Base-by-base conservation (phyloP, 2,888 invertebrate species). In the Drosophila formosana region DNA sequence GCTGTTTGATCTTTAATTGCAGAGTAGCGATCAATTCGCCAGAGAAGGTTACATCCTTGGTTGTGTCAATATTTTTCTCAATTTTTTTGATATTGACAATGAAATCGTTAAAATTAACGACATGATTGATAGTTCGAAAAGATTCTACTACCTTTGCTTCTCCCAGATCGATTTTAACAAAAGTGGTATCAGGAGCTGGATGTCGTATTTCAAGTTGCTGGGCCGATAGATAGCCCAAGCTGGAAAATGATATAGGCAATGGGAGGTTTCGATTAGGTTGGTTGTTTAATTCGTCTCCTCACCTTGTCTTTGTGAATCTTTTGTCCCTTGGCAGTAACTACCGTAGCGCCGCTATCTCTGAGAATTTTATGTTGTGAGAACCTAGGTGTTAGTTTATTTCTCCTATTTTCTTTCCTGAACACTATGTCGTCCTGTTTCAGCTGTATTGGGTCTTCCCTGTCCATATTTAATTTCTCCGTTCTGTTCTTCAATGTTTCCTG, bases 351-450 rank as follows among this genome's bases (percentile, higher is more conserved):
- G 18, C 25, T 51, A 4, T 51, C 51, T 25, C 39, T 25, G 25
- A 37, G 23, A 23, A 37, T 18, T n/a, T 51, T 25, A 2, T 51
- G 51, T 11, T 11, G 3, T 37, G 39, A n/a, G 18, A 51, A 51
- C 11, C 51, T 18, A 11, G 37, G 26, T 11, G 51, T 51, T 11
- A 51, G 18, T 39, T 51, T 51, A 11, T 51, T 11, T 4, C 51
- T 8, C 18, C 53, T 66, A 26, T 62, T 62, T 18, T 55, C 37
- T 8, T 60, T 55, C 1, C 51, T 63, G 43, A 41, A 63, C 0
- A 55, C 39, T 9, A 25, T 23, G 11, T 55, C 49, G 3, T n/a
- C 30, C 30, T 30, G 30, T 1, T 30, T 4, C 7, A 3, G 5
- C 7, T 30, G 11, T 11, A 1, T 4, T 0, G 5, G 47, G 47